Evolutionary conservation across 2,113 vertebrate species (phyloP), one percentile per base, ranked within the genome.

Genomic region (Scatophagus argus): DNA sequence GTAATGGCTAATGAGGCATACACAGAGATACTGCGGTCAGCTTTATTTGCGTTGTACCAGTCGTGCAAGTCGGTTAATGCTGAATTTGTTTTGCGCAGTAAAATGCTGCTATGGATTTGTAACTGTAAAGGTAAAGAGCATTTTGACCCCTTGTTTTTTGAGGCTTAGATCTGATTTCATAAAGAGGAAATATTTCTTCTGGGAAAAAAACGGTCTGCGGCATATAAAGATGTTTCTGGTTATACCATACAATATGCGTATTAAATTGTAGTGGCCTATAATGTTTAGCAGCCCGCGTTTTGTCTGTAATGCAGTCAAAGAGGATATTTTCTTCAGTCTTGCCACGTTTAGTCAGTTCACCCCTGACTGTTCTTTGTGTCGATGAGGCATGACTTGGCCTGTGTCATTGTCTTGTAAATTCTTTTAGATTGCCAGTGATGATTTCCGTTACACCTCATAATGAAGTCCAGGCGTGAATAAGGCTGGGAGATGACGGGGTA

Each of bases 391-490:
- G 82, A 79, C 68, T 77, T 21, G 32, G 52, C 27, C 65, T 79
- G 59, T 81, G 62, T 82, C 81, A 78, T 75, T 72, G 78, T 74
- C 79, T 77, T 56, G 60, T 82, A 89, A 84, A 89, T 91, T 87
- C 41, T 65, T 63, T 74, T 82, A 86, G 77, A 88, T 89, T 74
- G 78, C 76, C 77, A 66, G 5, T 78, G 76, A 88, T 90, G 79
- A 85, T 88, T 90, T 84, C 72, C 49, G 74, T 79, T 86, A 25
- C 70, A 74, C 80, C 71, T 78, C 62, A 82, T 92, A 91, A 91
- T 88, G 81, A 87, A 81, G 88, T 88, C 86, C 81, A 82, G 90
- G 83, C 84, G 32, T 80, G 87, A 88, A 86, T 67, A n/a, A 83
- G 70, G 71, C 59, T 55, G 6, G 1, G 73, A 27, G 72, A 54